Evolutionary conservation across 2,797 vertebrate species (phyloP).

Genomic region (Liasis olivaceus): DNA sequence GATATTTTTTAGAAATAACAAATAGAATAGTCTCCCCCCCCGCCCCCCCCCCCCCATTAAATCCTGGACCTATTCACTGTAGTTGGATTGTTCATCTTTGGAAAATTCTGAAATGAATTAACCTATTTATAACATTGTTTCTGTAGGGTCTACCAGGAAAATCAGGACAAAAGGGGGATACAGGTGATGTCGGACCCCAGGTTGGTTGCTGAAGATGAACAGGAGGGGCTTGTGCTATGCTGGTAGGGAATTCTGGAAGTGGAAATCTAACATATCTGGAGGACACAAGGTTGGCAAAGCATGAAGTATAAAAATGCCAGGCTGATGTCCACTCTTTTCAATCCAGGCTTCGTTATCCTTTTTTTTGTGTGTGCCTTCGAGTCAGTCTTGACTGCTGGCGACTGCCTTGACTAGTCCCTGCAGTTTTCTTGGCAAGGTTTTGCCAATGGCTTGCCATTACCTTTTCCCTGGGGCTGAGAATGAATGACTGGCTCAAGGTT

Average conservation of each 20-base stretch:
- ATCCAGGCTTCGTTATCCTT: not conserved
- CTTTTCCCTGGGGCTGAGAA: not conserved
- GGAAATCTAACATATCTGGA: not conserved
- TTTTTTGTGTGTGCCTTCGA: not conserved
- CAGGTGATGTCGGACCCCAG: conserved; percentile 51
- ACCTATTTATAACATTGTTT: not conserved
- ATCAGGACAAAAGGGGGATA: conserved; percentile 59
- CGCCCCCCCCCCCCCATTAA: too few species aligned
- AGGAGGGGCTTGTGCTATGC: not conserved
- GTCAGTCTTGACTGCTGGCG: not conserved
- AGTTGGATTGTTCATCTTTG: not conserved
- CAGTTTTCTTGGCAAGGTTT: not conserved
- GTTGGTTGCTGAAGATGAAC: conserved; percentile 38
- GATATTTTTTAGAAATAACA: not conserved
- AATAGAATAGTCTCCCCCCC: not conserved
- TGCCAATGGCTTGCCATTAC: not conserved
- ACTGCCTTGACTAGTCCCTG: not conserved
- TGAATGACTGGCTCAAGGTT: not conserved
- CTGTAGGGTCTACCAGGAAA: conserved; percentile 60
- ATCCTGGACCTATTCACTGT: not conserved
- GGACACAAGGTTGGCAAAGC: not conserved
- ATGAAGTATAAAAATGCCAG: not conserved
- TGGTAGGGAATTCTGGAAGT: not conserved
- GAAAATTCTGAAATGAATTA: not conserved
- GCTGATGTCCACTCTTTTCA: not conserved